A percentile compares a stretch with the other conserved stretches of the same genome.
These are phyloP conservation scores for Orycteropus afer DNA, from an alignment of 2,113 vertebrate genomes.

Conservation along the genomic window DNA sequence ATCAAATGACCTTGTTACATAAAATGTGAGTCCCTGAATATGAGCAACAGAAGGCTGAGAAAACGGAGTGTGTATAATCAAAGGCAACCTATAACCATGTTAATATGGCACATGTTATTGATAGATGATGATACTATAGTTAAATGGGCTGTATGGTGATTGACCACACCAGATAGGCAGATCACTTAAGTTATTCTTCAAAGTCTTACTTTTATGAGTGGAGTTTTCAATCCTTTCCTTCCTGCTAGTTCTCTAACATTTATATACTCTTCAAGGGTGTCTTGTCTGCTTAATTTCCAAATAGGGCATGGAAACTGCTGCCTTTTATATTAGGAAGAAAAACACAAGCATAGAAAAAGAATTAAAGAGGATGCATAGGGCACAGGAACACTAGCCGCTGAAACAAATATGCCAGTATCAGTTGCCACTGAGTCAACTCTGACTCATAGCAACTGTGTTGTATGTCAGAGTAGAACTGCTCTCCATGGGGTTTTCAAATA, in stretches of 20 bases:
- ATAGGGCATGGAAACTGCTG: background rate
- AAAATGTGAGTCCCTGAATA: background rate
- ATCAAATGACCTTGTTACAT: conserved; percentile 42
- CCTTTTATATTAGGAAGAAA: background rate
- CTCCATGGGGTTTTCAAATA: background rate
- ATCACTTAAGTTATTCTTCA: background rate
- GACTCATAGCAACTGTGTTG: no score
- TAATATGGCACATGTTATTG: background rate
- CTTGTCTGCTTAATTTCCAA: background rate
- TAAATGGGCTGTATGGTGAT: background rate
- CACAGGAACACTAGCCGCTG: background rate
- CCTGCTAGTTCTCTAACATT: background rate
- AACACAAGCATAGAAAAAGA: background rate
- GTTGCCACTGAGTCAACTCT: background rate
- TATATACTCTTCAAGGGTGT: rapidly evolving
- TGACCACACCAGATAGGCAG: background rate
- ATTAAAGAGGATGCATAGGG: background rate
- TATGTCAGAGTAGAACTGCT: background rate
- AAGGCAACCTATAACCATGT: background rate
- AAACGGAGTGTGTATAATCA: conserved; percentile 50
- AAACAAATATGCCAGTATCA: background rate
- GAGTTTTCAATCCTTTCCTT: background rate
- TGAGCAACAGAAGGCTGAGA: conserved; percentile 56
- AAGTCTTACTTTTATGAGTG: background rate
- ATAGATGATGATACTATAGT: background rate